Percentiles rank a stretch among this genome's conserved stretches.
Conservation (phyloP, 1,140 invertebrate genomes). For the Ganaspis sp. region DNA sequence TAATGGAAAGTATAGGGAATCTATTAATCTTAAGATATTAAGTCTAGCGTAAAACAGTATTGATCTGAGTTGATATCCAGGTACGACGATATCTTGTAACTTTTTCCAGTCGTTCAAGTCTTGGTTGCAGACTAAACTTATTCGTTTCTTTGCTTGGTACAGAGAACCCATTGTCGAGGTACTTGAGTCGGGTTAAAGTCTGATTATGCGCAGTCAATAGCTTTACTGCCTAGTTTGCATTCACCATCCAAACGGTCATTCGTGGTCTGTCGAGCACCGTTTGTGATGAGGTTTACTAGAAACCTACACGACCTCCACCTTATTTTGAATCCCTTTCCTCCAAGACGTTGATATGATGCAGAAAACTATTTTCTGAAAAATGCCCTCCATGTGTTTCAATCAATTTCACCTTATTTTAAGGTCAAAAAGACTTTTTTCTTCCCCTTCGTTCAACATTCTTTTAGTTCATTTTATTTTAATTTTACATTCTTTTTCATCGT, state of each 20-base stretch:
- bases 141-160: conserved; percentile 44
- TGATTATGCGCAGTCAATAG: conserved; percentile 66
- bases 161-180: conserved; percentile 60
- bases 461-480: too few relatives aligned
- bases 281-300: conserved; percentile 56
- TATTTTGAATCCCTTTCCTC: not conserved
- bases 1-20: not conserved
- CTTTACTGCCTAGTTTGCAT: conserved; percentile 65
- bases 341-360: not conserved
- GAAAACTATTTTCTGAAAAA: not conserved
- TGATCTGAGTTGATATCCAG: conserved; percentile 23
- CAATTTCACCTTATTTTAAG: not conserved
- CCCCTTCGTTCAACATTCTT: too few relatives aligned
- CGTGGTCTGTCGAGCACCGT: conserved; percentile 62
- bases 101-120: conserved; percentile 39
- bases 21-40: not conserved
- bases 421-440: too few relatives aligned
- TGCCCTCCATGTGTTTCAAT: not conserved
- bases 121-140: conserved; percentile 53
- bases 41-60: conserved; percentile 15
- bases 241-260: conserved; percentile 64
- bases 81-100: conserved; percentile 21
- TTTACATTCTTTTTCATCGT: too few relatives aligned
- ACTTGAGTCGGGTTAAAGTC: conserved; percentile 63
- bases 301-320: conserved; percentile 13